These are phyloP conservation scores for Zaprionus capensis DNA, from an alignment of 1,140 invertebrate species.

Conservation along the genomic window DNA sequence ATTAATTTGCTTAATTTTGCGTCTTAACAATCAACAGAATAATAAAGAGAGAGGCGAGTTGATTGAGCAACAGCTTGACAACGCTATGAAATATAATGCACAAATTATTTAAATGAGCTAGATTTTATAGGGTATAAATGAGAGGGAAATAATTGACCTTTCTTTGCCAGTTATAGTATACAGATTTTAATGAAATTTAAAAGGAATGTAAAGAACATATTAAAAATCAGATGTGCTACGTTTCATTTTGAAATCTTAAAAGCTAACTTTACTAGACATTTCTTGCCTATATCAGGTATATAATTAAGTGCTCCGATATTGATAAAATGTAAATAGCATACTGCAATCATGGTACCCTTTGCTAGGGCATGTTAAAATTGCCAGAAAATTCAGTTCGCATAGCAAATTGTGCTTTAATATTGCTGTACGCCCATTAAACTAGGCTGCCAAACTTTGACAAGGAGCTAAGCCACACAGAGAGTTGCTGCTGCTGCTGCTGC, in stretches of 20 bases:
- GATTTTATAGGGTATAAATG: neutral
- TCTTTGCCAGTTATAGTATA: too few relatives aligned
- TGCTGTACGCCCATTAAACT: neutral
- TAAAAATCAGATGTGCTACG: too few relatives aligned
- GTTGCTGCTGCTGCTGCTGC: neutral
- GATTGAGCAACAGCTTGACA: neutral
- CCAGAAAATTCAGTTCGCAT: neutral
- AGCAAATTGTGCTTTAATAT: constrained; percentile 3
- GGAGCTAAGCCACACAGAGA: neutral
- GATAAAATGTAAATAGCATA: neutral
- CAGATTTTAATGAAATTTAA: neutral
- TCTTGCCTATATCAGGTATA: too few relatives aligned
- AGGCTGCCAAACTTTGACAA: constrained; percentile 7
- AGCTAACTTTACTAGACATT: too few relatives aligned
- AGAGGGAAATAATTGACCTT: neutral
- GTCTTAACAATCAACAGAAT: constrained; percentile 10
- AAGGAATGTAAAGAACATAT: too few relatives aligned
- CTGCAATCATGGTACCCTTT: neutral
- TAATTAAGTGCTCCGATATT: too few relatives aligned
- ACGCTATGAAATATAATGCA: constrained; percentile 5
- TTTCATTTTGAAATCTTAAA: too few relatives aligned
- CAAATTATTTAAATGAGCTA: constrained; percentile 1
- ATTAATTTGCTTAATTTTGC: constrained; percentile 72
- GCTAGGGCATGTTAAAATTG: neutral
- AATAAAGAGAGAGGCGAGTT: neutral